Conservation (phyloP, 2,888 invertebrate genomes). For the Philhelius pedissequus region DNA sequence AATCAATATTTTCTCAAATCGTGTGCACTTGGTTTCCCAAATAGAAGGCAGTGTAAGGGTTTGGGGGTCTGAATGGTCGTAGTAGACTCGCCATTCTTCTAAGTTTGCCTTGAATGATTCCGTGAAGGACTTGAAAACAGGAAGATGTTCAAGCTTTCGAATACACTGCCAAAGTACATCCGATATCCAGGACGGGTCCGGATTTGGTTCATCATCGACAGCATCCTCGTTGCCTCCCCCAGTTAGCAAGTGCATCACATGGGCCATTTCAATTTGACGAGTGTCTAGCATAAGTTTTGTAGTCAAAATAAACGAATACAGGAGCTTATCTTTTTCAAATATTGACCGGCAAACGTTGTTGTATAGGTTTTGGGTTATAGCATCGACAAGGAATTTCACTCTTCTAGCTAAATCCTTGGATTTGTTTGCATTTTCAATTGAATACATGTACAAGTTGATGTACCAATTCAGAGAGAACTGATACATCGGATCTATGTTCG, state of each 20-base stretch:
- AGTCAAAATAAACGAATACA: constrained; percentile 89
- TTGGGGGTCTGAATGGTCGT: constrained; percentile 85
- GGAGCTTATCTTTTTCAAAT: constrained; percentile 92
- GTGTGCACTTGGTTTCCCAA: constrained; percentile 82
- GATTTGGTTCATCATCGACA: constrained; percentile 80
- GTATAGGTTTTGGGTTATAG: constrained; percentile 91
- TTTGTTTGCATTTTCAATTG: constrained; percentile 78
- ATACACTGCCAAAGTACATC: constrained; percentile 90
- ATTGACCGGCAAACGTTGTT: constrained; percentile 93
- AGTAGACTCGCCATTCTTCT: constrained; percentile 82
- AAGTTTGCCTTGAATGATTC: constrained; percentile 81
- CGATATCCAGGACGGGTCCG: constrained; percentile 89
- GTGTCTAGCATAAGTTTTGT: constrained; percentile 84
- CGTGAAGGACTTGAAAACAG: constrained; percentile 83
- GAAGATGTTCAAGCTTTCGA: constrained; percentile 84
- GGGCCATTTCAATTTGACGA: constrained; percentile 81
- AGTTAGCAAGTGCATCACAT: constrained; percentile 88
- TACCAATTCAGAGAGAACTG: constrained; percentile 97
- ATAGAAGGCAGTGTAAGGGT: constrained; percentile 84
- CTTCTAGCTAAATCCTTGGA: constrained; percentile 86
- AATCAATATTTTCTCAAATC: constrained; percentile 88
- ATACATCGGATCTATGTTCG: constrained; percentile 96
- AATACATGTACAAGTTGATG: constrained; percentile 83
- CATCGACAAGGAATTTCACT: constrained; percentile 88
- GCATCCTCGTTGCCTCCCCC: constrained; percentile 77